phyloP scores from a whole-genome alignment of 2,113 vertebrate species.

The Columba livia region DNA sequence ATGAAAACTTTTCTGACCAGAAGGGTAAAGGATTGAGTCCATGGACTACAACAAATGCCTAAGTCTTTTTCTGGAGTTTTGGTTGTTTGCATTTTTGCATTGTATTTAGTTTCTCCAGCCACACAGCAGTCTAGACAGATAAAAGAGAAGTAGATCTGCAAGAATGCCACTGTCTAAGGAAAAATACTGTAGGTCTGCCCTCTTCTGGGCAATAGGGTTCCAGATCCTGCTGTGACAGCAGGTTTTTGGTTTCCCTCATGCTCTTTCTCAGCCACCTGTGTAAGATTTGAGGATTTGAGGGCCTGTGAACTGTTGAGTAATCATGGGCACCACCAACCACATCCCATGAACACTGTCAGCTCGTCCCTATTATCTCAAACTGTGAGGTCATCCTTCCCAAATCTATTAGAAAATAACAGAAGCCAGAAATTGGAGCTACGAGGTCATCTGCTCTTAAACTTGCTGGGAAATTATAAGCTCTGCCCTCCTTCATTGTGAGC shows the following conservation, averaged over 20 bases:
- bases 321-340: neutral
- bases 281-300: neutral
- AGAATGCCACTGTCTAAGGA: neutral
- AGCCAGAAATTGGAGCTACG: neutral
- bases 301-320: neutral
- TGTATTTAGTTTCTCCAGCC: neutral
- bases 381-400: neutral
- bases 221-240: neutral
- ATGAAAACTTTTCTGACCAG: neutral
- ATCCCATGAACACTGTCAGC: neutral
- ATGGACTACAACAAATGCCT: neutral
- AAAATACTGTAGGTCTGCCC: slow-evolving; percentile 85
- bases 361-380: neutral
- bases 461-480: neutral
- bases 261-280: neutral
- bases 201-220: slow-evolving; percentile 80
- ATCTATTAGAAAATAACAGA: neutral
- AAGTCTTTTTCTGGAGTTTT: neutral
- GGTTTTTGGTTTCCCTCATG: neutral
- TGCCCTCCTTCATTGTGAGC: neutral
- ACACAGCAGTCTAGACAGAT: neutral
- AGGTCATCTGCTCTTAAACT: neutral
- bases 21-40: neutral
- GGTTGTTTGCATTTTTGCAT: neutral
- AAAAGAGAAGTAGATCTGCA: neutral